Evolutionary conservation across 2,113 vertebrate species (phyloP).

Genomic region (Megaleporinus macrocephalus): DNA sequence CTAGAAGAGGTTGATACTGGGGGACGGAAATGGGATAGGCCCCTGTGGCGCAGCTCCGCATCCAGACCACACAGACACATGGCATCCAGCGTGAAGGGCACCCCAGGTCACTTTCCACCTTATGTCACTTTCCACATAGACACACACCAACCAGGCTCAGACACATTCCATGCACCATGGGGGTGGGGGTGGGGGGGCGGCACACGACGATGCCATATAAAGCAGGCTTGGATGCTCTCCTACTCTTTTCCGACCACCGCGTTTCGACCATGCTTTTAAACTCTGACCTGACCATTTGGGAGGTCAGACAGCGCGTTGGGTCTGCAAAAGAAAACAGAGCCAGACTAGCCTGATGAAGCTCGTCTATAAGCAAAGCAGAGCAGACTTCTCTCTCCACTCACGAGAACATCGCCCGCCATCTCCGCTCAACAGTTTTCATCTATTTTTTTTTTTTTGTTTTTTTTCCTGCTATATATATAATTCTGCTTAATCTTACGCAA

Average conservation of each 20-base stretch:
- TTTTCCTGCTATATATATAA: constrained; percentile 22
- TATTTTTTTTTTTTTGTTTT: not conserved
- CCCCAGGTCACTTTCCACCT: constrained; percentile 37
- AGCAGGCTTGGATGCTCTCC: not conserved
- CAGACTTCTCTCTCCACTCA: constrained; percentile 19
- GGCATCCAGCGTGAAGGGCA: constrained; percentile 25
- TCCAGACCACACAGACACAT: constrained; percentile 56
- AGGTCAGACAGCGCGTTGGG: not conserved
- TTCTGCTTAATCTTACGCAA: constrained; percentile 33
- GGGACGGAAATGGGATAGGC: not conserved
- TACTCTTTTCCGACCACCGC: not conserved
- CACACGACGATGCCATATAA: constrained; percentile 17
- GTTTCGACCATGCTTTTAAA: not conserved
- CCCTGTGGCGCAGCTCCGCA: not conserved
- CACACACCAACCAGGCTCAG: constrained; percentile 22
- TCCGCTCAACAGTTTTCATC: not conserved
- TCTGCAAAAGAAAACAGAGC: not conserved
- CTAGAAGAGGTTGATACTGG: constrained; percentile 6
- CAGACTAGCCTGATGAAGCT: not conserved
- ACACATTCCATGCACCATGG: constrained; percentile 5
- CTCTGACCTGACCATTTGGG: constrained; percentile 6
- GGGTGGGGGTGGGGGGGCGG: not conserved
- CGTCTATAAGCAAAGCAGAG: not conserved
- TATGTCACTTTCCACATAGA: constrained; percentile 49
- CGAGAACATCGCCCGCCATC: not conserved